phyloP scores from a whole-genome alignment of 2,797 vertebrate genomes.

The Aeoliscus strigatus region DNA sequence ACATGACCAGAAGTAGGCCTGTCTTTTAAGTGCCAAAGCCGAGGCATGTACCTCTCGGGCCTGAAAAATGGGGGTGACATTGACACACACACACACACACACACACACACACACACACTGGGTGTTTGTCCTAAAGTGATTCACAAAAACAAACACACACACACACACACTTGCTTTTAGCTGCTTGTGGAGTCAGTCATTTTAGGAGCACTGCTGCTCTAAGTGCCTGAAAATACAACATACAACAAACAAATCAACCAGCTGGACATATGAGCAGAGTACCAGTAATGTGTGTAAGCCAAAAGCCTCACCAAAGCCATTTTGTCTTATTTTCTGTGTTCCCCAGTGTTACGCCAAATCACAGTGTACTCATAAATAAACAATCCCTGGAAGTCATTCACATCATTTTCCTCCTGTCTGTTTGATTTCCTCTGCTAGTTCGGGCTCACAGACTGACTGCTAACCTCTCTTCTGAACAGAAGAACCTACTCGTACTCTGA shows the following conservation, averaged over 20 bases:
- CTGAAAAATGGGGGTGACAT: conserved; percentile 24
- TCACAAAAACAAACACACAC: conserved; percentile 9
- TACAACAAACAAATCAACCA: too few relatives aligned
- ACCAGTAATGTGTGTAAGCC: too few relatives aligned
- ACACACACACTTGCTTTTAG: conserved; percentile 12
- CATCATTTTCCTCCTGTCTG: neutral
- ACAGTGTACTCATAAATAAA: too few relatives aligned
- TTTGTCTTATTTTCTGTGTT: too few relatives aligned
- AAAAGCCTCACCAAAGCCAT: too few relatives aligned
- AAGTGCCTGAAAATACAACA: too few relatives aligned
- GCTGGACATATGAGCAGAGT: too few relatives aligned
- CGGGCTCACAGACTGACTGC: conserved; percentile 9
- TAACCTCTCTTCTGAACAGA: conserved; percentile 64
- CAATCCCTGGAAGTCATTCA: neutral
- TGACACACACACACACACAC: conserved; percentile 15
- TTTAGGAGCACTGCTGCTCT: too few relatives aligned
- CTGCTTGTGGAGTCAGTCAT: conserved; percentile 1
- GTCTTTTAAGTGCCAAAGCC: conserved; percentile 41
- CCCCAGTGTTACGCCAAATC: too few relatives aligned
- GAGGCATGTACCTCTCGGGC: conserved; percentile 16
- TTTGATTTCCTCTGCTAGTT: conserved; percentile 1
- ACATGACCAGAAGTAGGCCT: conserved; percentile 60
- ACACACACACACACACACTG: conserved; percentile 14
- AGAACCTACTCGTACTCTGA: conserved; percentile 91
- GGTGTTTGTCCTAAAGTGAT: conserved; percentile 33